Evolutionary conservation across 2,113 vertebrate species (phyloP).

Genomic region (Lycaon pictus): DNA sequence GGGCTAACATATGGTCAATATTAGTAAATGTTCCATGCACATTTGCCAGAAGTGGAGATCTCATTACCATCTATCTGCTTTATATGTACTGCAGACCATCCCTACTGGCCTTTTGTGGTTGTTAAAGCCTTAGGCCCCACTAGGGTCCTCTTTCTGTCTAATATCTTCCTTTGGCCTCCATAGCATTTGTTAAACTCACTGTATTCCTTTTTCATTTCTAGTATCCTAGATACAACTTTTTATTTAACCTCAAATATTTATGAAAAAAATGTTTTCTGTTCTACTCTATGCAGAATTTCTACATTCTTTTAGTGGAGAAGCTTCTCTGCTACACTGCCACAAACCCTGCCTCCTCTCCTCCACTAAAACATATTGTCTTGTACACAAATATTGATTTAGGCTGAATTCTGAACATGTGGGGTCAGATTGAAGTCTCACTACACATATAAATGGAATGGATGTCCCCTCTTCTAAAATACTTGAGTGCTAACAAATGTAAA

Average conservation of each 20-base stretch:
- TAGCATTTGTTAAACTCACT: not conserved
- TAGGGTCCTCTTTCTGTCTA: not conserved
- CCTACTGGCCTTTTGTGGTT: not conserved
- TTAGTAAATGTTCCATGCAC: not conserved
- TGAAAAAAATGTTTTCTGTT: not conserved
- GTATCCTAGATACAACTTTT: not conserved
- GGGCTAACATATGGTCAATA: not conserved
- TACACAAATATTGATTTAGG: not conserved
- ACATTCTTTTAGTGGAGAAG: not conserved
- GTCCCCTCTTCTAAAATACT: not conserved
- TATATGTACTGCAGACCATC: not conserved
- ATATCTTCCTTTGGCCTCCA: not conserved
- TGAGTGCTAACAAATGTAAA: not conserved
- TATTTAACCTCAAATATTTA: not conserved
- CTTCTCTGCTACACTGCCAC: not conserved
- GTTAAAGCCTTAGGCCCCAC: not conserved
- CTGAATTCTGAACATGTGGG: slow-evolving; percentile 22
- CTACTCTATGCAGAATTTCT: not conserved
- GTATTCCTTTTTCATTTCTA: not conserved
- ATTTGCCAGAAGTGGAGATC: not conserved
- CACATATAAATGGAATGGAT: not conserved
- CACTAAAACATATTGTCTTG: not conserved
- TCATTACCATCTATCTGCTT: slow-evolving; percentile 1
- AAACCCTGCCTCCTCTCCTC: not conserved
- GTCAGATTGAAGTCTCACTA: not conserved